Conservation (phyloP, 2,888 invertebrate species). For the Kryphioiulus occultus region DNA sequence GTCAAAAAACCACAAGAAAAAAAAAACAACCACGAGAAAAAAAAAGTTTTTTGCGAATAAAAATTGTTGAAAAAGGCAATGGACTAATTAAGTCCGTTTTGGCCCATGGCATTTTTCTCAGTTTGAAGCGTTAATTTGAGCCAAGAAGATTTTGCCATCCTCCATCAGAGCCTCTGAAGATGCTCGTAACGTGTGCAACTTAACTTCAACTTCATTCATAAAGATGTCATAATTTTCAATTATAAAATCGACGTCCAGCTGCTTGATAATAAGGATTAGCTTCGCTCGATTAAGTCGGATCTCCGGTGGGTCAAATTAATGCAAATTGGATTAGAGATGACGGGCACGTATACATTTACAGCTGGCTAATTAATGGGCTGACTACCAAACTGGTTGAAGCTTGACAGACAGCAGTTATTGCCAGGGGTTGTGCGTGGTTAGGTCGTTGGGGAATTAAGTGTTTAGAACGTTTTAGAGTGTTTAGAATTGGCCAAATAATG, state of each 20-base stretch:
- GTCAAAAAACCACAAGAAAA: neutral
- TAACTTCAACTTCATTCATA: conserved; percentile 3
- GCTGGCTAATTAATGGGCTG: conserved; percentile 16
- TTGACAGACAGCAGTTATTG: neutral
- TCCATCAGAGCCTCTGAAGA: neutral
- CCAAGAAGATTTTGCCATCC: neutral
- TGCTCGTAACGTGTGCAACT: neutral
- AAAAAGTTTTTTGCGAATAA: neutral
- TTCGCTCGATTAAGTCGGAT: conserved; percentile 16
- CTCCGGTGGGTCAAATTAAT: conserved; percentile 16
- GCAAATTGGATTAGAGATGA: conserved; percentile 21
- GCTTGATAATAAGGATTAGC: conserved; percentile 12
- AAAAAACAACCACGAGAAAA: neutral
- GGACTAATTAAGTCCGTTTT: neutral
- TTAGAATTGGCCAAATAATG: too few relatives aligned
- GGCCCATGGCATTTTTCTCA: neutral
- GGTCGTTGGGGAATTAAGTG: too few relatives aligned
- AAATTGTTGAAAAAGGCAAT: neutral
- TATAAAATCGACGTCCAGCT: conserved; percentile 25
- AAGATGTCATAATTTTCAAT: conserved; percentile 35
- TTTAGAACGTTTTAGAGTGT: too few relatives aligned
- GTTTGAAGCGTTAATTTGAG: conserved; percentile 13
- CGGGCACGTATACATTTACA: conserved; percentile 11
- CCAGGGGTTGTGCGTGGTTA: too few relatives aligned
- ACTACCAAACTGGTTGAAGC: neutral